Conservation (phyloP, 30 jellyfish, hydroid and myxozoan species). For the Cassiopea andromeda region DNA sequence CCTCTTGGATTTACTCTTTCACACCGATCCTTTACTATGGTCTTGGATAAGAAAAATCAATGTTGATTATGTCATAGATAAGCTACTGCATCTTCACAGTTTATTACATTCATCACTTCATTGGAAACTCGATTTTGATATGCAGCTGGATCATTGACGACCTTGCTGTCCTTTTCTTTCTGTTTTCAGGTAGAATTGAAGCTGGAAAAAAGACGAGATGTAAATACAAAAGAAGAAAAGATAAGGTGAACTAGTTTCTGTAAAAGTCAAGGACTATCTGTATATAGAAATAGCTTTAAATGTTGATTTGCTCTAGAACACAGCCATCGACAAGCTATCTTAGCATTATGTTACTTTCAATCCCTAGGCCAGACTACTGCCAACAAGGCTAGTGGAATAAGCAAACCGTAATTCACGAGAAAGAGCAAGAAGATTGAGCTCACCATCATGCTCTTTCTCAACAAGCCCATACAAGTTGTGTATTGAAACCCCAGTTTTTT, state of each 20-base stretch:
- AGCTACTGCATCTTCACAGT: too few relatives aligned
- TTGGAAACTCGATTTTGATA: not conserved
- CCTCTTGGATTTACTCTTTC: too few relatives aligned
- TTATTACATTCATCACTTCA: not conserved
- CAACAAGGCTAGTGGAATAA: too few relatives aligned
- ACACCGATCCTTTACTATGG: too few relatives aligned
- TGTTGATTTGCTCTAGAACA: not conserved
- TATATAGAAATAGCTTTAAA: too few relatives aligned
- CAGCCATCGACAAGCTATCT: not conserved
- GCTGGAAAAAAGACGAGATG: not conserved
- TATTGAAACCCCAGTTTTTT: too few relatives aligned
- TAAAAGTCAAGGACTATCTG: not conserved
- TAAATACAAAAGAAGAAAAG: not conserved
- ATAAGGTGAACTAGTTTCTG: not conserved
- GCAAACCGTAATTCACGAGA: not conserved
- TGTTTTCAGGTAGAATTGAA: not conserved
- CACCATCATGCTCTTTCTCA: not conserved
- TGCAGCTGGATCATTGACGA: not conserved
- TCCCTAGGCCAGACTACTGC: too few relatives aligned
- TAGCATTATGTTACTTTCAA: too few relatives aligned
- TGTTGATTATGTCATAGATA: too few relatives aligned
- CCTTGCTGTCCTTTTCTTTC: not conserved
- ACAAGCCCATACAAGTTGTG: not conserved
- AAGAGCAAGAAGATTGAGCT: not conserved
- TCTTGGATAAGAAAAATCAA: too few relatives aligned